Evolutionary conservation across 2,888 invertebrate species (phyloP).

Genomic region (Agonopterix subpropinquella): DNA sequence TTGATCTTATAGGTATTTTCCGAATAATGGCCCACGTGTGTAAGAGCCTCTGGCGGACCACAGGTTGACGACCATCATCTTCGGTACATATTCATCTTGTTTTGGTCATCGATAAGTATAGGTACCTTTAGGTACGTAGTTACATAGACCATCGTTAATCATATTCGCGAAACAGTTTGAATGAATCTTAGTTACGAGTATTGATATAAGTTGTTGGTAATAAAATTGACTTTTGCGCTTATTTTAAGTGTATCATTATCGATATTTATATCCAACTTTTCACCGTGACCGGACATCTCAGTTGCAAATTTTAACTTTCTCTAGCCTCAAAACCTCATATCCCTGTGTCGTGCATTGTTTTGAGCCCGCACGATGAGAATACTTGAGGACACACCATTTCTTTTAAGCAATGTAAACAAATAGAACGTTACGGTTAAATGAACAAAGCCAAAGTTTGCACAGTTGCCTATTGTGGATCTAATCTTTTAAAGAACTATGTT

Average conservation of each 20-base stretch:
- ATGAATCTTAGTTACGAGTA: no score
- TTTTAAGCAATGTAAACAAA: slow-evolving; percentile 3
- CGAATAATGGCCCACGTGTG: slow-evolving; percentile 49
- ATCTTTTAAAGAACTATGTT: no score
- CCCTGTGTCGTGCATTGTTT: slow-evolving; percentile 56
- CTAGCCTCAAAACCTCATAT: slow-evolving; percentile 72
- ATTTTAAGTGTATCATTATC: no score
- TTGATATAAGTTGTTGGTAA: no score
- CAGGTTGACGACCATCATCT: slow-evolving; percentile 39
- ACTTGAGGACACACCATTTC: slow-evolving; percentile 26
- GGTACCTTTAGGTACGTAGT: not conserved
- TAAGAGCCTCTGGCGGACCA: slow-evolving; percentile 21
- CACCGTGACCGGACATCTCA: slow-evolving; percentile 44
- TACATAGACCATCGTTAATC: no score
- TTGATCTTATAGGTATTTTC: slow-evolving; percentile 46
- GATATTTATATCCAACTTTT: slow-evolving; percentile 30
- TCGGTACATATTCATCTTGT: slow-evolving; percentile 7
- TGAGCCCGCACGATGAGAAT: slow-evolving; percentile 39
- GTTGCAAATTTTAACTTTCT: slow-evolving; percentile 68
- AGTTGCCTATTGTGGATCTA: no score
- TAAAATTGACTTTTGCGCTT: no score
- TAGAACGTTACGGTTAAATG: no score
- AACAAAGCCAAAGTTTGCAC: no score
- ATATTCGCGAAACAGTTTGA: no score
- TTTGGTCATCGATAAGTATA: not conserved